Base-by-base conservation (phyloP, 2,888 invertebrate species). In the Parapristionchus giblindavisi region DNA sequence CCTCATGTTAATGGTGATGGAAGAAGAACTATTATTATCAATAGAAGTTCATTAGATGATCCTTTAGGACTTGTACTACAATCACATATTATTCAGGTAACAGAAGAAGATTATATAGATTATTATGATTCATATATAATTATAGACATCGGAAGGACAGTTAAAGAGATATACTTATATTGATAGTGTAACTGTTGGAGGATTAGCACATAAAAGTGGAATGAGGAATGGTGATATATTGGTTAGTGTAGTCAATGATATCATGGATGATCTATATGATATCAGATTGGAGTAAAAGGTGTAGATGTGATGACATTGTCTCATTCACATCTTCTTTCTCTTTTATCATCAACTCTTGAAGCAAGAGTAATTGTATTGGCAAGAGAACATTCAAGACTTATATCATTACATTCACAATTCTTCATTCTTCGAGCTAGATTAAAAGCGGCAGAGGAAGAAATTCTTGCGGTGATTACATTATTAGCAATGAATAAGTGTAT, bases 231-330 rank as follows among this genome's bases (percentile, higher is more conserved):
- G 68, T 4, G 68, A 68, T 36, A 68, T 68, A 11, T 21, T 68
- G 24, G 68, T 68, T 0, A 68, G 52, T 66, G 14, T 58, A n/a
- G n/a, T n/a, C n/a, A n/a, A n/a, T n/a, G n/a, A n/a, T n/a, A n/a
- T n/a, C n/a, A 38, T 36, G 36, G 2, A 11, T 61, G 36, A 38
- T 34, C 17, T 5, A 38, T 21, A 38, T 11, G 24, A 17, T 68
- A n/a, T 51, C 11, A 68, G 68, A 38, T 83, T 1, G 81, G 79
- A 27, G 80, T 83, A 21, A 83, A 83, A 72, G 81, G 78, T 14
- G 76, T 77, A 24, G 77, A 79, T 51, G 81, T 80, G 3, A 66
- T 81, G 32, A 76, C 76, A 0, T 61, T 77, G 6, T 76, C 79
- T 2, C 82, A 83, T 54, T 75, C 80, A 8, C 79, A 79, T 40